phyloP scores from a whole-genome alignment of 2,797 vertebrate species.

The Podarcis lilfordi region DNA sequence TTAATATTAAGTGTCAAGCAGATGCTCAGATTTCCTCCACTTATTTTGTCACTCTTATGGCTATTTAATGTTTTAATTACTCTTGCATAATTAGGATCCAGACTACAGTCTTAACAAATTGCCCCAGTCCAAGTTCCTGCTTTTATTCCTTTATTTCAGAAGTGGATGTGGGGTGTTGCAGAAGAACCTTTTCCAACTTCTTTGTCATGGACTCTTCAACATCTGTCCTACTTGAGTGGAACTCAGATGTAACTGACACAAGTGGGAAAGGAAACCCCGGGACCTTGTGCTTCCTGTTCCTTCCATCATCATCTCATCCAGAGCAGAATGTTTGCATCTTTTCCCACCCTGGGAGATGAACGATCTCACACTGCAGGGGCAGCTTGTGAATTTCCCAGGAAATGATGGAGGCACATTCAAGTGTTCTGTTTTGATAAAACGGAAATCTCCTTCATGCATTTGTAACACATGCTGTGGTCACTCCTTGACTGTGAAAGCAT shows the following conservation, averaged over 20 bases:
- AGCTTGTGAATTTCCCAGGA: neutral
- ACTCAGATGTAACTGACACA: neutral
- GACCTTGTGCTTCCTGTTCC: neutral
- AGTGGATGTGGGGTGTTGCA: neutral
- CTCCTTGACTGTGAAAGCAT: too few relatives aligned
- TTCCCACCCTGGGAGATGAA: neutral
- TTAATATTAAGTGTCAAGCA: neutral
- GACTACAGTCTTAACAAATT: neutral
- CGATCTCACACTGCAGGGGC: too few relatives aligned
- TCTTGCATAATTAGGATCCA: constrained; percentile 18
- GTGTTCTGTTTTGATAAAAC: too few relatives aligned
- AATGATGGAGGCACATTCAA: too few relatives aligned
- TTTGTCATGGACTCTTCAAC: too few relatives aligned
- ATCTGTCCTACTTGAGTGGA: neutral
- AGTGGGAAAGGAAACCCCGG: neutral
- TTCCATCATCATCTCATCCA: neutral
- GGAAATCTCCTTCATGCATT: too few relatives aligned
- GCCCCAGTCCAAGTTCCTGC: neutral
- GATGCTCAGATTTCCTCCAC: constrained; percentile 7
- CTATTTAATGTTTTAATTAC: constrained; percentile 26
- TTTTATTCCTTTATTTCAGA: neutral
- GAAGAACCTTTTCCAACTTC: neutral
- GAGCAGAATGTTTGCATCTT: neutral
- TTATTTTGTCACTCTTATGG: constrained; percentile 23
- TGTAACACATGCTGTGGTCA: too few relatives aligned